These are phyloP conservation scores for Epizoanthus ramosus DNA, from an alignment of 92 coral and sea anemone genomes.

Conservation along the genomic window DNA sequence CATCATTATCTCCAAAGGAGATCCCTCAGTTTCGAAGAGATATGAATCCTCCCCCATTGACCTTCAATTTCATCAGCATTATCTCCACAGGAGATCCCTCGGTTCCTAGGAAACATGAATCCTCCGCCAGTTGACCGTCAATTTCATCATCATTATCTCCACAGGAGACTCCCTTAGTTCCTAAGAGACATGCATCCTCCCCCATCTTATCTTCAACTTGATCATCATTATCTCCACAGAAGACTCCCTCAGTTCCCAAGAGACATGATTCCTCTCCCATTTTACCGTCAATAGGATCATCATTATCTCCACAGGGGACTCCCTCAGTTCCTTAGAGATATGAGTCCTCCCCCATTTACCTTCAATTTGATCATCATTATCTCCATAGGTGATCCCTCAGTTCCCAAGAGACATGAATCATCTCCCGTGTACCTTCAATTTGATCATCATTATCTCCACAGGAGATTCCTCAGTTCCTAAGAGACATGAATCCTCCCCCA, in stretches of 20 bases:
- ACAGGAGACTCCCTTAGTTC: slow-evolving; percentile 77
- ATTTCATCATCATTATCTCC: not conserved
- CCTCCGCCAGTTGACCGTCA: too few relatives aligned
- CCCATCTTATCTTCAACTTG: too few relatives aligned
- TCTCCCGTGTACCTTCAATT: too few relatives aligned
- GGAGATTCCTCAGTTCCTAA: slow-evolving; percentile 68
- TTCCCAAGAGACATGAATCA: slow-evolving; percentile 77
- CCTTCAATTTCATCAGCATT: too few relatives aligned
- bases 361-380: too few relatives aligned
- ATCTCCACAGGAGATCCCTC: slow-evolving; percentile 69
- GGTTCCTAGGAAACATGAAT: slow-evolving; percentile 56
- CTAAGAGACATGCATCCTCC: slow-evolving; percentile 25
- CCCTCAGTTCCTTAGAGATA: slow-evolving; percentile 66
- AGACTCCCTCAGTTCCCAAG: slow-evolving; percentile 71
- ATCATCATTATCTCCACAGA: slow-evolving; percentile 37
- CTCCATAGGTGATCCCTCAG: slow-evolving; percentile 76
- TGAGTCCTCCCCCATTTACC: too few relatives aligned
- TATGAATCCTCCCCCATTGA: slow-evolving; percentile 57
- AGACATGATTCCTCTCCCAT: not conserved
- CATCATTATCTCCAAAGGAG: slow-evolving; percentile 41
- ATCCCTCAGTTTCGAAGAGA: slow-evolving; percentile 76
- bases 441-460: not conserved
- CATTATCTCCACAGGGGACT: slow-evolving; percentile 5
- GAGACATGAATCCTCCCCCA: slow-evolving; percentile 9
- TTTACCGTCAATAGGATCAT: too few relatives aligned